Conservation (phyloP, 23 tunicate genomes). For the Styela plicata region DNA sequence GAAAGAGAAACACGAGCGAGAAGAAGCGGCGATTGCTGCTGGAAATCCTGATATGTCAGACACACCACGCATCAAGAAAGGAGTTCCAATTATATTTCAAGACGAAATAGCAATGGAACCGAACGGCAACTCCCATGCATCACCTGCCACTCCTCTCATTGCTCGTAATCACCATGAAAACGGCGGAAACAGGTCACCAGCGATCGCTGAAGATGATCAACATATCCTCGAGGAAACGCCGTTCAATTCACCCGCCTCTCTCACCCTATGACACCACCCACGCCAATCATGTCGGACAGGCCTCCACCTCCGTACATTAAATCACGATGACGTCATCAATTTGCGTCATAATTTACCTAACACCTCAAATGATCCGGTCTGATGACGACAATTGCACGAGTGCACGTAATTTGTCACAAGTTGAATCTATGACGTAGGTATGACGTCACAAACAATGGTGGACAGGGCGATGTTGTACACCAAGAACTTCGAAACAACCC, state of each 20-base stretch:
- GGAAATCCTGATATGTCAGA: constrained; percentile 12
- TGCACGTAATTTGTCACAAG: neutral
- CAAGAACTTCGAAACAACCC: too few relatives aligned
- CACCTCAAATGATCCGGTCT: neutral
- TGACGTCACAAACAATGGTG: too few relatives aligned
- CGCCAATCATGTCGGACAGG: constrained; percentile 19
- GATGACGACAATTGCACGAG: neutral
- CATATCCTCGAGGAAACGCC: constrained; percentile 29
- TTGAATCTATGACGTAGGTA: neutral
- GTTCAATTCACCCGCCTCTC: constrained; percentile 15
- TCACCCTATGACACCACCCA: constrained; percentile 18
- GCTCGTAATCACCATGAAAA: constrained; percentile 19
- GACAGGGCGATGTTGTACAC: too few relatives aligned
- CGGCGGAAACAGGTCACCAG: neutral
- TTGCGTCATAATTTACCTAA: neutral
- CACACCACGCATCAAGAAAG: constrained; percentile 39
- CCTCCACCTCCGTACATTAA: constrained; percentile 29
- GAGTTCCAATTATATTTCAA: constrained; percentile 58
- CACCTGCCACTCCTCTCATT: constrained; percentile 13
- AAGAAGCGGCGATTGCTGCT: constrained; percentile 6
- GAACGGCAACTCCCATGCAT: constrained; percentile 21
- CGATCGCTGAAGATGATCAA: neutral
- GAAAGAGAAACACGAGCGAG: constrained; percentile 4
- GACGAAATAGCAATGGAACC: constrained; percentile 41
- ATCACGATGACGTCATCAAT: neutral